phyloP scores from a whole-genome alignment of 2,113 vertebrate species.

The Choloepus hoffmanni region DNA sequence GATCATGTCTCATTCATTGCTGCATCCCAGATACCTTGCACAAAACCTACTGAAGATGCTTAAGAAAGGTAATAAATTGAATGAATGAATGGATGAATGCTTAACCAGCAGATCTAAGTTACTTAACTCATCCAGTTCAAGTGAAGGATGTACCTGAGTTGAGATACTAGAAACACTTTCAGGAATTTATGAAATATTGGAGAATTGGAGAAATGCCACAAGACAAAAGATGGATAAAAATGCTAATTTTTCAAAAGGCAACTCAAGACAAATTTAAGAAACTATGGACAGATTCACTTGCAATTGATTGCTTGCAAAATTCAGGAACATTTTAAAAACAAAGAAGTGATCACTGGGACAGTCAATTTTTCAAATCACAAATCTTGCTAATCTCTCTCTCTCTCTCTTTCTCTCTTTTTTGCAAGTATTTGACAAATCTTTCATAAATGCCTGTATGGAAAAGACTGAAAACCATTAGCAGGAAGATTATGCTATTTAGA shows the following conservation, averaged over 20 bases:
- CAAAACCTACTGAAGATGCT: not conserved
- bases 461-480: conserved; percentile 17
- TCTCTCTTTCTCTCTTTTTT: not conserved
- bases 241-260: conserved; percentile 8
- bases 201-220: conserved; percentile 31
- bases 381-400: not conserved
- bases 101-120: not conserved
- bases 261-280: not conserved
- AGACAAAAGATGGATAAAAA: not conserved
- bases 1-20: not conserved
- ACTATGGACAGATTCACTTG: not conserved
- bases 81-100: not conserved
- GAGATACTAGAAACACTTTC: not conserved
- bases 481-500: not conserved
- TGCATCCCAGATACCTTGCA: not conserved
- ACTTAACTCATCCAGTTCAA: not conserved
- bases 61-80: not conserved
- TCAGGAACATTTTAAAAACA: conserved; percentile 35
- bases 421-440: not conserved
- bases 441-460: not conserved
- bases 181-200: conserved; percentile 50
- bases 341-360: not conserved
- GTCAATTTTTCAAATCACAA: conserved; percentile 26
- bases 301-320: conserved; percentile 36
- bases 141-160: not conserved